phyloP scores from a whole-genome alignment of 2,113 vertebrate species.

The Barbus barbus region DNA sequence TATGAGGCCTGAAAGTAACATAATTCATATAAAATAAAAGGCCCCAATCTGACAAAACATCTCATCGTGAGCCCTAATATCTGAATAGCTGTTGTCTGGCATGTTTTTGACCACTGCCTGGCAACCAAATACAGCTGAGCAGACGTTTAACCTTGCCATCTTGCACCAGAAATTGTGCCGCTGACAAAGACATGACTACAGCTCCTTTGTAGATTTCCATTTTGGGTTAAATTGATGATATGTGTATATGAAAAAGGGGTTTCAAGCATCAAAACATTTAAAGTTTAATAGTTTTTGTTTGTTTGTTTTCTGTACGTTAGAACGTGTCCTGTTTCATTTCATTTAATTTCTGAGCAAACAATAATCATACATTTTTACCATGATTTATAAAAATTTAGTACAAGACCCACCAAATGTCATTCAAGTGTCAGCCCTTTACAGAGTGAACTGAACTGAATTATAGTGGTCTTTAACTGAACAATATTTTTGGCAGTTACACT shows the following conservation, averaged over 20 bases:
- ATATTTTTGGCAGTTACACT: too few relatives aligned
- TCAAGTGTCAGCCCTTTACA: too few relatives aligned
- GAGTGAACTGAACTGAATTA: too few relatives aligned
- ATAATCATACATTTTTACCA: too few relatives aligned
- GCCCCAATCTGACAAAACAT: constrained; percentile 7
- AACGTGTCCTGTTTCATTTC: background rate
- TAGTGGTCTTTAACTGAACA: too few relatives aligned
- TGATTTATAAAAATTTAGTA: background rate
- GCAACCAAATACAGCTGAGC: background rate
- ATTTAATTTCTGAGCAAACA: background rate
- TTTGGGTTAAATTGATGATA: background rate
- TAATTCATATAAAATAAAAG: constrained; percentile 25
- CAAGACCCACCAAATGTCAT: too few relatives aligned
- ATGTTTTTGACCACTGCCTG: constrained; percentile 27
- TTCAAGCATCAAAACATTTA: background rate
- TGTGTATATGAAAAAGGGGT: background rate
- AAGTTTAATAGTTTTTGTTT: background rate
- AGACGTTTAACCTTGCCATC: constrained; percentile 27
- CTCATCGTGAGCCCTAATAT: background rate
- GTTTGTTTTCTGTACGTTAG: background rate
- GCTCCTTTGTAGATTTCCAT: background rate
- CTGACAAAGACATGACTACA: constrained; percentile 20
- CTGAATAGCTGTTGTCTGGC: background rate
- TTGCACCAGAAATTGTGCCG: background rate
- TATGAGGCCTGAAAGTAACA: background rate